Percentiles rank a stretch among this genome's conserved stretches.
Evolutionary conservation across 2,113 vertebrate genomes (phyloP).

Genomic region (Apaloderma vittatum): DNA sequence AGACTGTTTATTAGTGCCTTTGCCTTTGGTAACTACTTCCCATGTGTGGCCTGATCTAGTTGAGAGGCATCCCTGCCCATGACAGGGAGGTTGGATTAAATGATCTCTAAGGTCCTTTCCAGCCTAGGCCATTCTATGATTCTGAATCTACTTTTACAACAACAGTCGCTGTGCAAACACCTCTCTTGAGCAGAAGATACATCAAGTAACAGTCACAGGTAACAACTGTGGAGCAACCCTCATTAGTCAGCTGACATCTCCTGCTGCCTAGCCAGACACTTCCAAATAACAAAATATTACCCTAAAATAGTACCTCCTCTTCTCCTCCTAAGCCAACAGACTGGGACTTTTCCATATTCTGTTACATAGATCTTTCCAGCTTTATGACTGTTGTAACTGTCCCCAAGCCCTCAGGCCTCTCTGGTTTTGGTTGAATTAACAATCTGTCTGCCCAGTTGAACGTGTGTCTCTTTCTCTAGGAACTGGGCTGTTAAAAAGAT

Average conservation of each 20-base stretch:
- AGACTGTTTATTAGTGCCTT: neutral
- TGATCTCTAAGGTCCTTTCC: too few species aligned
- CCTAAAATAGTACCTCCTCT: neutral
- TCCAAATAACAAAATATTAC: neutral
- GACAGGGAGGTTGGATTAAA: too few species aligned
- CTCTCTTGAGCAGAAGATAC: neutral
- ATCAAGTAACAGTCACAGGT: neutral
- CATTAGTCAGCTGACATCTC: rapidly evolving
- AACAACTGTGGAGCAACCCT: rapidly evolving
- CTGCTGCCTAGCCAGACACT: neutral
- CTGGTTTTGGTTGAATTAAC: neutral
- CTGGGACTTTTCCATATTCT: neutral
- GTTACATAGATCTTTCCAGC: neutral
- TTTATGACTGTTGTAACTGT: neutral
- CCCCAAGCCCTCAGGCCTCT: neutral
- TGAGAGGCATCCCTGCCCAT: too few species aligned
- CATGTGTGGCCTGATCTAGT: too few species aligned
- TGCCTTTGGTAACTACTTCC: neutral
- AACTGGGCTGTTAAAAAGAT: neutral
- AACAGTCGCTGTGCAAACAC: neutral
- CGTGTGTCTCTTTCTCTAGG: rapidly evolving
- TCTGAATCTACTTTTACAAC: neutral
- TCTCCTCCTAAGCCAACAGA: neutral
- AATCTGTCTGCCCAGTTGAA: neutral
- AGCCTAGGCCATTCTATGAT: too few species aligned